phyloP scores from a whole-genome alignment of 2,113 vertebrate genomes.

The Misgurnus anguillicaudatus region DNA sequence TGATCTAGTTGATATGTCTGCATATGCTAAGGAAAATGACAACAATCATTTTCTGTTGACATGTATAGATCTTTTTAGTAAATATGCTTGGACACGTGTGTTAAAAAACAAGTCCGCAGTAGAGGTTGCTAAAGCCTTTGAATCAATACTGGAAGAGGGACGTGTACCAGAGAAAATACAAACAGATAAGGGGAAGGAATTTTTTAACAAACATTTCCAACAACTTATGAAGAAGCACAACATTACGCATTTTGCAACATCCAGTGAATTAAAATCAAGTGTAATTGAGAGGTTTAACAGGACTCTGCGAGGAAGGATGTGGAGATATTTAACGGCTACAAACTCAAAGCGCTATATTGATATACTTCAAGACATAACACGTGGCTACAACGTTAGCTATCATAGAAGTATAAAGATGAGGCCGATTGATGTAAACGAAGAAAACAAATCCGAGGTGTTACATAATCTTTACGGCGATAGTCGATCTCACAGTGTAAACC shows the following conservation, averaged over 20 bases:
- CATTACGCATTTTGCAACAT: conserved; percentile 1
- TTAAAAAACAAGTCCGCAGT: not conserved
- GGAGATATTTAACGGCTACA: not conserved
- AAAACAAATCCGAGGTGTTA: not conserved
- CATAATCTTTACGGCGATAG: too few relatives aligned
- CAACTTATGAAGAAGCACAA: not conserved
- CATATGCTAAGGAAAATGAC: not conserved
- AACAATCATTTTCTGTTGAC: not conserved
- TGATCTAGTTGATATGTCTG: not conserved
- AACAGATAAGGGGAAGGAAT: not conserved
- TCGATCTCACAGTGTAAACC: too few relatives aligned
- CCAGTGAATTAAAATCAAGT: not conserved
- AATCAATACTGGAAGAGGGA: not conserved
- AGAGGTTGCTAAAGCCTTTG: not conserved
- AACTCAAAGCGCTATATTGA: not conserved
- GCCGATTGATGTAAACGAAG: not conserved
- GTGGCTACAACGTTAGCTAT: not conserved
- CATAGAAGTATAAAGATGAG: not conserved
- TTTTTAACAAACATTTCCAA: conserved; percentile 18
- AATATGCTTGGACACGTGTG: not conserved
- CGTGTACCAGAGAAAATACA: not conserved
- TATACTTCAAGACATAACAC: not conserved
- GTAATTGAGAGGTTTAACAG: not conserved
- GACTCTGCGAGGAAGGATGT: not conserved
- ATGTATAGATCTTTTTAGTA: not conserved